Evolutionary conservation across 2,113 vertebrate genomes (phyloP).

Genomic region (Leuciscus idus): DNA sequence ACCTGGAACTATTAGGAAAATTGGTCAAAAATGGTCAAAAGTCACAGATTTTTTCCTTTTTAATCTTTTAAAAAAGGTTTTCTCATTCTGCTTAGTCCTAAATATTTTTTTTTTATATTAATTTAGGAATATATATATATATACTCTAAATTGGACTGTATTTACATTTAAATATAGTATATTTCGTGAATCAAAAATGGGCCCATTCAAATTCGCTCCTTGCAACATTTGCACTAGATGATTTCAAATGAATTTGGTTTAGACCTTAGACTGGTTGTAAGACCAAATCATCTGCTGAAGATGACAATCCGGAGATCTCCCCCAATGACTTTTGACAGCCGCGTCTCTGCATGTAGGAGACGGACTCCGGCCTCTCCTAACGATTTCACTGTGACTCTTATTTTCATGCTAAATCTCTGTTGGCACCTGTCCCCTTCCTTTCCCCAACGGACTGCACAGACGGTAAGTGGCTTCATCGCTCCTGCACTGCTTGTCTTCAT

Average conservation of each 20-base stretch:
- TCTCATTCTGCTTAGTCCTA: background rate
- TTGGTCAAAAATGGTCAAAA: background rate
- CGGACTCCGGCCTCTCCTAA: conserved; percentile 52
- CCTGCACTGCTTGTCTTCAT: conserved; percentile 52
- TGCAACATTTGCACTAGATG: background rate
- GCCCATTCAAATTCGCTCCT: background rate
- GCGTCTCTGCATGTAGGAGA: conserved; percentile 42
- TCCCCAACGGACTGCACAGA: conserved; percentile 68
- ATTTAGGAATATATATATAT: no score
- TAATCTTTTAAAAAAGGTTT: background rate
- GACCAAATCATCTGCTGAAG: conserved; percentile 16
- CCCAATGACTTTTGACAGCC: conserved; percentile 47
- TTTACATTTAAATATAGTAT: background rate
- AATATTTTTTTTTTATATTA: no score
- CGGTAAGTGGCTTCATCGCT: conserved; percentile 80
- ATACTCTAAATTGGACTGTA: background rate
- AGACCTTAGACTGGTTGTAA: background rate
- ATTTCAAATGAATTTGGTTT: background rate
- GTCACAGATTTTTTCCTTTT: no score
- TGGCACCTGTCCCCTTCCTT: conserved; percentile 72
- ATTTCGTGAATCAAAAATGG: background rate
- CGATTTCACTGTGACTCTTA: conserved; percentile 61
- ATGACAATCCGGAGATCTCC: conserved; percentile 29
- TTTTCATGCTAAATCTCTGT: conserved; percentile 74
- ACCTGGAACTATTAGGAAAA: background rate